Conservation (phyloP, 2,888 invertebrate genomes). For the Hemithea aestivaria region DNA sequence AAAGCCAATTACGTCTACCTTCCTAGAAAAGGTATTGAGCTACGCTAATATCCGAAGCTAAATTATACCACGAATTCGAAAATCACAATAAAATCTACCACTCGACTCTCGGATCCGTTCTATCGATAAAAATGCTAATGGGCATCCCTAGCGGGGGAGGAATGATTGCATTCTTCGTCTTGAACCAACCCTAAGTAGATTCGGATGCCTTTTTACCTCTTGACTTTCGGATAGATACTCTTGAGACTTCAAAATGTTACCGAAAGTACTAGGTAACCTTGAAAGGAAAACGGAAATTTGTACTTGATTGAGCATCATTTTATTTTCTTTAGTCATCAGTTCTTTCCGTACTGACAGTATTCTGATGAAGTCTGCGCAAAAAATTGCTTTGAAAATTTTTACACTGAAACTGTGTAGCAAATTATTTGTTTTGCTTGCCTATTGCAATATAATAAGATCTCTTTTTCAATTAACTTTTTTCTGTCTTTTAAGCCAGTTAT, state of each 20-base stretch:
- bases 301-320: too few relatives aligned
- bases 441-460: too few relatives aligned
- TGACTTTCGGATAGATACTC: conserved; percentile 34
- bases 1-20: too few relatives aligned
- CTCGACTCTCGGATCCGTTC: conserved; percentile 42
- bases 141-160: conserved; percentile 53
- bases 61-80: conserved; percentile 19
- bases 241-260: conserved; percentile 29
- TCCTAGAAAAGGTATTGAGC: not conserved
- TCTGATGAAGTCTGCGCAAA: too few relatives aligned
- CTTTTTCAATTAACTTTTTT: too few relatives aligned
- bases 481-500: too few relatives aligned
- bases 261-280: conserved; percentile 17
- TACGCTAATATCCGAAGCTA: conserved; percentile 10
- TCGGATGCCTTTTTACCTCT: conserved; percentile 42
- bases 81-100: conserved; percentile 20
- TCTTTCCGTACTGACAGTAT: too few relatives aligned
- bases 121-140: conserved; percentile 74
- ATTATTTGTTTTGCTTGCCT: too few relatives aligned
- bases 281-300: not conserved
- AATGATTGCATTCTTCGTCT: conserved; percentile 63
- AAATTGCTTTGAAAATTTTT: too few relatives aligned
- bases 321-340: too few relatives aligned
- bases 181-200: conserved; percentile 37
- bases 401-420: too few relatives aligned